Base-by-base conservation (phyloP, 2,888 invertebrate genomes). In the Melipona beecheii region DNA sequence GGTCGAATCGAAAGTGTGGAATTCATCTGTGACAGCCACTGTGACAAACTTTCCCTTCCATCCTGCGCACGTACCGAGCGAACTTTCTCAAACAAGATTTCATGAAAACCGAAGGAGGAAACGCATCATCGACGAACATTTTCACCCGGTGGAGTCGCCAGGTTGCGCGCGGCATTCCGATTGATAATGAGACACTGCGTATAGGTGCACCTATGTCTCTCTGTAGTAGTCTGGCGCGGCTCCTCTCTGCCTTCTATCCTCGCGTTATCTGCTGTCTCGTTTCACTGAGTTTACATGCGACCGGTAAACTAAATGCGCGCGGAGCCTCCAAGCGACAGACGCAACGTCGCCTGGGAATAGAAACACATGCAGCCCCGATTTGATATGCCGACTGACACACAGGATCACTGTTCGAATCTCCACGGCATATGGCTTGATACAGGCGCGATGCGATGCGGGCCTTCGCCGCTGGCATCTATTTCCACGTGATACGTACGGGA, bases 371-470 rank as follows among this genome's bases (percentile, higher is more conserved):
- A 80, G 76, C 78, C 86, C 71, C 89, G 87, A 90, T 91, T 91
- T 90, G 90, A 91, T 91, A 87, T 87, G 89, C 85, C 88, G 81
- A 84, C 88, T 86, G 91, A 88, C 89, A 87, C 87, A 87, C 79
- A 86, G 89, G 88, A 90, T 92, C 89, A 87, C 90, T 85, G 88
- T 89, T 89, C 88, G 87, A 91, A 91, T 89, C 90, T 91, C 91
- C 64, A 84, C 86, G 89, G 91, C 84, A 86, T 86, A 84, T 85
- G 75, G 84, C 78, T 76, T 82, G 89, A 89, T 89, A 86, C 89
- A 86, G 84, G 86, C 86, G 86, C 86, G 86, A 86, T 71, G 24
- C 81, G 75, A 83, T 75, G 72, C 78, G 65, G 79, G 72, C 64
- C 71, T 72, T 66, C 75, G 78, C 70, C 77, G 75, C 52, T 68